Conservation (phyloP, 2,888 invertebrate genomes). For the Nemapogon koenigi region DNA sequence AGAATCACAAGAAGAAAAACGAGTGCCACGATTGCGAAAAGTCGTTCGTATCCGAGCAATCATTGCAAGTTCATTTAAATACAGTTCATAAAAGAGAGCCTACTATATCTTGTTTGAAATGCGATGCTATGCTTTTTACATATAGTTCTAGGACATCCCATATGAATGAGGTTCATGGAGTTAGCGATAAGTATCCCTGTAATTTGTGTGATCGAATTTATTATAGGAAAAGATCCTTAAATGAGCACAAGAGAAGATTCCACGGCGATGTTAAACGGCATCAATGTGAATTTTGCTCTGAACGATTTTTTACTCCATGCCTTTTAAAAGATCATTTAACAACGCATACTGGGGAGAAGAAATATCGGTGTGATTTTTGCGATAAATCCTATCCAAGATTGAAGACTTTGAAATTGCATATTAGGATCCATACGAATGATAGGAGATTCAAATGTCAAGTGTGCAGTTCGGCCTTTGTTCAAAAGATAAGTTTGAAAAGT, state of each 20-base stretch:
- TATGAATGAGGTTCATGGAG: constrained; percentile 48
- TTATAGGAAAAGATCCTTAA: constrained; percentile 46
- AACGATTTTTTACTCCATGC: constrained; percentile 54
- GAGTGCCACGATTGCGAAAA: constrained; percentile 59
- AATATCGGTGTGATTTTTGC: constrained; percentile 64
- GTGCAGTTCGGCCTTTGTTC: constrained; percentile 65
- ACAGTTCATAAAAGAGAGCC: constrained; percentile 53
- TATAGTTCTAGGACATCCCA: constrained; percentile 50
- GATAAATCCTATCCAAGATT: constrained; percentile 67
- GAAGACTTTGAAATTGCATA: constrained; percentile 65
- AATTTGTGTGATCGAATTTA: constrained; percentile 54
- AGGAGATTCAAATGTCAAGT: constrained; percentile 60
- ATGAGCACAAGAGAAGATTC: constrained; percentile 46
- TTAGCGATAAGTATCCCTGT: constrained; percentile 43
- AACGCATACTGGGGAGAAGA: constrained; percentile 59
- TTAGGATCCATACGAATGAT: constrained; percentile 65
- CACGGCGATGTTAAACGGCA: constrained; percentile 55
- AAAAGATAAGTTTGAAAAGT: constrained; percentile 64
- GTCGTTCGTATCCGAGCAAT: constrained; percentile 50
- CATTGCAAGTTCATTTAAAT: constrained; percentile 53
- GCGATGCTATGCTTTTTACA: constrained; percentile 54
- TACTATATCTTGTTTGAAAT: constrained; percentile 44
- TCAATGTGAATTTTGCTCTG: constrained; percentile 61
- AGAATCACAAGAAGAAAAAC: constrained; percentile 56
- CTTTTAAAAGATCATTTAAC: constrained; percentile 54